A percentile compares a stretch with the other conserved stretches of the same genome.
phyloP scores from a whole-genome alignment of 2,888 invertebrate species.

The Mechanitis messenoides region DNA sequence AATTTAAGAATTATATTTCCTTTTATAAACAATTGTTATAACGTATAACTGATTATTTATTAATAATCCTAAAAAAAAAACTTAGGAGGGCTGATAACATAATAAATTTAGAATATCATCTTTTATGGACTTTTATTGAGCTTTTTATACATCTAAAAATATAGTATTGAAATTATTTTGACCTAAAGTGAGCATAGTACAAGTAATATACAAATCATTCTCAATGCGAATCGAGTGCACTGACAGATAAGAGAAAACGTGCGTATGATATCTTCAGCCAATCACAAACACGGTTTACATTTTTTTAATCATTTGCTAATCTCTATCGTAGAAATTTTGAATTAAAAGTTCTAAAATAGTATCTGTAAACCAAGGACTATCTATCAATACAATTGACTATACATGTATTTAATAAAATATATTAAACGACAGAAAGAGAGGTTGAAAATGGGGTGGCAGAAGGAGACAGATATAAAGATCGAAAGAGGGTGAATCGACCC shows the following conservation, averaged over 20 bases:
- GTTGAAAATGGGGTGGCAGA: slow-evolving; percentile 55
- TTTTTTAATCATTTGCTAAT: slow-evolving; percentile 32
- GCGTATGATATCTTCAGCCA: slow-evolving; percentile 32
- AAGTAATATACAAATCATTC: slow-evolving; percentile 26
- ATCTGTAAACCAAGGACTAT: slow-evolving; percentile 5
- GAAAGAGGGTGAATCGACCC: slow-evolving; percentile 71
- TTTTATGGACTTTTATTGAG: neutral
- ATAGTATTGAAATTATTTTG: too few relatives aligned
- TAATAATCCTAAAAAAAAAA: too few relatives aligned
- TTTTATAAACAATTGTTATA: too few relatives aligned
- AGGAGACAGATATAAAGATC: slow-evolving; percentile 52
- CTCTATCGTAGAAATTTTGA: slow-evolving; percentile 27
- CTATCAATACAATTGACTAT: neutral
- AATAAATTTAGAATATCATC: neutral
- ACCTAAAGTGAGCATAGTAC: too few relatives aligned
- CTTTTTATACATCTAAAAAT: neutral
- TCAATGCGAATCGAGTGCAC: slow-evolving; percentile 44
- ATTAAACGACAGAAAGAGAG: slow-evolving; percentile 48
- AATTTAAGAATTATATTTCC: neutral
- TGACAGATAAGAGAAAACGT: slow-evolving; percentile 55
- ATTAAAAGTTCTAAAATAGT: slow-evolving; percentile 12
- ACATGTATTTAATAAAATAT: slow-evolving; percentile 17
- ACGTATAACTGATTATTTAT: too few relatives aligned
- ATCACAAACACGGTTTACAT: slow-evolving; percentile 28
- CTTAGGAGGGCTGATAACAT: too few relatives aligned